Conservation (phyloP, 2,888 invertebrate species). For the Zygothrica quintamaculata region DNA sequence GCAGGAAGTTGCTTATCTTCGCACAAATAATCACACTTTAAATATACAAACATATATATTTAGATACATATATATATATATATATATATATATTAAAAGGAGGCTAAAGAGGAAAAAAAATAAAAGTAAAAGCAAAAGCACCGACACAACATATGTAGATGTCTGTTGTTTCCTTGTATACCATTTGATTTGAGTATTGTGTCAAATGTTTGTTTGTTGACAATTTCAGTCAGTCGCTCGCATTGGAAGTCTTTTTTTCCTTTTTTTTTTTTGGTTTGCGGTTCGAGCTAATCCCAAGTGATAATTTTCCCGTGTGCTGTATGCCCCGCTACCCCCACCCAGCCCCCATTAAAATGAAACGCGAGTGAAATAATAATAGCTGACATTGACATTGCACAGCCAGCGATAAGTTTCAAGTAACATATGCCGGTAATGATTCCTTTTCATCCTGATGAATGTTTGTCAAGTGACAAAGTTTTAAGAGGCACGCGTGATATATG, state of each 20-base stretch:
- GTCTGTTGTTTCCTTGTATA: constrained; percentile 24
- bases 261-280: too few species aligned
- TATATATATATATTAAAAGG: too few species aligned
- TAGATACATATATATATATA: too few species aligned
- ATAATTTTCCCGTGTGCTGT: constrained; percentile 59
- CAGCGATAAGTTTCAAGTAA: constrained; percentile 73
- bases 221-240: constrained; percentile 27
- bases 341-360: constrained; percentile 22
- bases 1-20: constrained; percentile 64
- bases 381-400: constrained; percentile 75
- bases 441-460: constrained; percentile 68
- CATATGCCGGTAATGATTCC: constrained; percentile 74
- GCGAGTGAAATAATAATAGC: constrained; percentile 68
- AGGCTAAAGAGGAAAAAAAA: not conserved
- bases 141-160: constrained; percentile 50
- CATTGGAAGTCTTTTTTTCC: constrained; percentile 60
- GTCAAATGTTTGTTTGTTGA: constrained; percentile 55
- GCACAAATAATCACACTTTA: constrained; percentile 64
- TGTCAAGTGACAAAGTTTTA: constrained; percentile 47
- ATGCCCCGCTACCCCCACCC: constrained; percentile 5
- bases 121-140: constrained; percentile 41
- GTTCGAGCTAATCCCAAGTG: constrained; percentile 73
- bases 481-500: constrained; percentile 50
- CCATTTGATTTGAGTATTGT: constrained; percentile 67
- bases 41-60: constrained; percentile 44